A percentile compares a stretch with the other conserved stretches of the same genome.
phyloP scores from a whole-genome alignment of 2,888 invertebrate species.

The Graphium colonna region DNA sequence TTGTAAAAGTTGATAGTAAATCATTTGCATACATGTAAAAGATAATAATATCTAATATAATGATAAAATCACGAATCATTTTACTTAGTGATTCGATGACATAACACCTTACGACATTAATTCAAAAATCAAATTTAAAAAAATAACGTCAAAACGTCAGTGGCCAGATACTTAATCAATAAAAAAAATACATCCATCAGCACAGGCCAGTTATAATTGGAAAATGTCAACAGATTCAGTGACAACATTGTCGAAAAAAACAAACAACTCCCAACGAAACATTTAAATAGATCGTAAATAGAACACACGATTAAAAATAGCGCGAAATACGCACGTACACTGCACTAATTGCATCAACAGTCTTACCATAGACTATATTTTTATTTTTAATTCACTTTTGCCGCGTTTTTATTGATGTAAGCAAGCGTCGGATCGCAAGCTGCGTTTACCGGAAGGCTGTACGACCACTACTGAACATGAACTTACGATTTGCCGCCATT shows the following conservation, averaged over 20 bases:
- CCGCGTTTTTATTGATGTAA: not conserved
- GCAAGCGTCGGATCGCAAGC: not conserved
- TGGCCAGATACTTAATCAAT: not conserved
- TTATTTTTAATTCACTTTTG: no score
- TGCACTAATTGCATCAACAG: not conserved
- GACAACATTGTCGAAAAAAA: not conserved
- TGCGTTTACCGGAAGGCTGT: slow-evolving; percentile 10
- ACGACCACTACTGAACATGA: slow-evolving; percentile 6
- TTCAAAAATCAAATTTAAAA: not conserved
- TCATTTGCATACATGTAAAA: not conserved
- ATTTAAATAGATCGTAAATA: slow-evolving; percentile 2
- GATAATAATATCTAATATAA: not conserved
- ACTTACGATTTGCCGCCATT: slow-evolving; percentile 15
- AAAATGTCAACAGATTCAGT: not conserved
- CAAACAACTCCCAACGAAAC: slow-evolving; percentile 1
- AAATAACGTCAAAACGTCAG: not conserved
- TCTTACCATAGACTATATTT: not conserved
- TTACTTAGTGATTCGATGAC: not conserved
- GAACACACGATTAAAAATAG: not conserved
- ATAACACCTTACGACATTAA: not conserved
- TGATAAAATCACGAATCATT: not conserved
- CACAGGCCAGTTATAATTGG: no score
- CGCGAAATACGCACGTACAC: not conserved
- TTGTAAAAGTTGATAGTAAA: not conserved
- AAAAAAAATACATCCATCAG: no score